Conservation (phyloP, 2,888 invertebrate species). For the Eristalis arbustorum region DNA sequence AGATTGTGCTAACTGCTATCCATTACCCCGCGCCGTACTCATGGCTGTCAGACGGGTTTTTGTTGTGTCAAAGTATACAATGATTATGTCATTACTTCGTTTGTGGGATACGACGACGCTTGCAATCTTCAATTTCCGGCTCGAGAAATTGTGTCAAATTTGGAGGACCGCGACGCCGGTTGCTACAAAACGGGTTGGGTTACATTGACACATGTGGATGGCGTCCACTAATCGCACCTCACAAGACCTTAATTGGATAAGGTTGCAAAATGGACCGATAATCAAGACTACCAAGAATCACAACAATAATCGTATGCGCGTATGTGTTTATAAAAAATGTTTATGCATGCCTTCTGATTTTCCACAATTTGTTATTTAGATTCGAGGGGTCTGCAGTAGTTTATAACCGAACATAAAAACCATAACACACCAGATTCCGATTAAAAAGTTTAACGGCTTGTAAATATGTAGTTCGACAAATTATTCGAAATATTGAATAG, state of each 20-base stretch:
- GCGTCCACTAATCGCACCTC: background rate
- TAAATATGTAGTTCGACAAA: background rate
- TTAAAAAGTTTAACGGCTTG: conserved; percentile 3
- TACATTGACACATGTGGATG: conserved; percentile 7
- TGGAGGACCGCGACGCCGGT: background rate
- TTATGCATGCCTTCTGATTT: background rate
- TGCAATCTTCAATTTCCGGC: conserved; percentile 27
- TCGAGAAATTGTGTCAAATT: conserved; percentile 39
- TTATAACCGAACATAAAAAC: conserved; percentile 3
- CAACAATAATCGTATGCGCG: background rate
- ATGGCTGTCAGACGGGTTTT: conserved; percentile 40
- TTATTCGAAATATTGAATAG: background rate
- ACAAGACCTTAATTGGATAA: background rate
- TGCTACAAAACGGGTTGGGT: conserved; percentile 16
- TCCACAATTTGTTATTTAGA: conserved; percentile 24
- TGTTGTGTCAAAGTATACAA: conserved; percentile 20
- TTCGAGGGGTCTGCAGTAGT: background rate
- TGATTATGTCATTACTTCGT: conserved; percentile 25
- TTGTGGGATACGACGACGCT: background rate
- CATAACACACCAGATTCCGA: background rate
- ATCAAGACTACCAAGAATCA: background rate
- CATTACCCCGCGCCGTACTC: conserved; percentile 29
- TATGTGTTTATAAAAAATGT: background rate
- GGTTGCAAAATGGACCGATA: background rate
- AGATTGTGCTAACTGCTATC: conserved; percentile 41